Evolutionary conservation across 2,797 vertebrate genomes (phyloP).

Genomic region (Dicrostonyx torquatus): DNA sequence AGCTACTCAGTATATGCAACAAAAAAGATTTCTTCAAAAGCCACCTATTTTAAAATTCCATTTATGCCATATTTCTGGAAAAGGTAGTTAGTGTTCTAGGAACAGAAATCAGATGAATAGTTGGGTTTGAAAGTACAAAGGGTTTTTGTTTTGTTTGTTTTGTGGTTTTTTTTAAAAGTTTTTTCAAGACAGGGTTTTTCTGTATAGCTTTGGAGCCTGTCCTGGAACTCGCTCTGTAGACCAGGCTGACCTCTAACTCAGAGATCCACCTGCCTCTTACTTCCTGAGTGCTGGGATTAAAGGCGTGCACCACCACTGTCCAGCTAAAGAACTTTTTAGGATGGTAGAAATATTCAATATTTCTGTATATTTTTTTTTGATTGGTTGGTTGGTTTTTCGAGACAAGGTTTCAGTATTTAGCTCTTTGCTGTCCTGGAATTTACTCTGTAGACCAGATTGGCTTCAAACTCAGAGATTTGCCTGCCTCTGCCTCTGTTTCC

Average conservation of each 20-base stretch:
- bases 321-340: constrained; percentile 32
- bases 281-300: no score
- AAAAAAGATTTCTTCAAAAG: neutral
- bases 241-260: no score
- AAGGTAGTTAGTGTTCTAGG: neutral
- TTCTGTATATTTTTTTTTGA: neutral
- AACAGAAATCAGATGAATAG: constrained; percentile 25
- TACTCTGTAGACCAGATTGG: neutral
- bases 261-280: no score
- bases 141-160: neutral
- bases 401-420: neutral
- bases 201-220: no score
- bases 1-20: neutral
- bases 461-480: neutral
- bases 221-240: no score
- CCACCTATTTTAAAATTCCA: constrained; percentile 11
- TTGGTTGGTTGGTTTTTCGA: neutral
- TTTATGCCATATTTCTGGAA: constrained; percentile 21
- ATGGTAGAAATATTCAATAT: neutral
- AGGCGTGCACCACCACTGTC: no score
- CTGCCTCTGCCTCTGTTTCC: neutral
- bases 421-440: neutral
- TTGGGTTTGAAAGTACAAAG: neutral
- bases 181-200: no score
- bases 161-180: no score